A percentile compares a stretch with the other conserved stretches of the same genome.
Conservation (phyloP, 30 jellyfish, hydroid and myxozoan species). For the Aurelia sp. region DNA sequence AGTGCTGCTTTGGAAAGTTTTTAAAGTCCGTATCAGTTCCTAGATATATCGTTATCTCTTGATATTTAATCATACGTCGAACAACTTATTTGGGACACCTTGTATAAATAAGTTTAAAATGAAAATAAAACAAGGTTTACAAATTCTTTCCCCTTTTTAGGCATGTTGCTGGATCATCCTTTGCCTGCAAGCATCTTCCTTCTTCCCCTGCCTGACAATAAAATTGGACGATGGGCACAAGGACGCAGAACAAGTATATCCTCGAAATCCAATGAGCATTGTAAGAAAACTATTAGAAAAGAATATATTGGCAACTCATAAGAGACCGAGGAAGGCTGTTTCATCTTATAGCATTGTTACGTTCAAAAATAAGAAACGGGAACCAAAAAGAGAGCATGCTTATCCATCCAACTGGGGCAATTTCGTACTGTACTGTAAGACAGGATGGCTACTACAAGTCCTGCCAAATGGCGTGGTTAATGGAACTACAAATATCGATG, state of each 20-base stretch:
- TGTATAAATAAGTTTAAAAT: no score
- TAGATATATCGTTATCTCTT: no score
- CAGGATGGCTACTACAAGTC: slow-evolving; percentile 73
- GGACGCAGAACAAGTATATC: not conserved
- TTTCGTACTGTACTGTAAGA: slow-evolving; percentile 52
- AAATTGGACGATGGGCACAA: not conserved
- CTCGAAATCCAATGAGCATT: not conserved
- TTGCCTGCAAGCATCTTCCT: not conserved
- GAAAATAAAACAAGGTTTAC: no score
- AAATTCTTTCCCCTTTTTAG: not conserved
- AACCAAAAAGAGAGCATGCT: slow-evolving; percentile 4
- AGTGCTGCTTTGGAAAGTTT: no score
- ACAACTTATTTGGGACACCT: no score
- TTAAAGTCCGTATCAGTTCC: no score
- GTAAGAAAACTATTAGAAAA: slow-evolving; percentile 1
- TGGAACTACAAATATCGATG: slow-evolving; percentile 55
- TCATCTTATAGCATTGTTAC: slow-evolving; percentile 26
- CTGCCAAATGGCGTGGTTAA: slow-evolving; percentile 66
- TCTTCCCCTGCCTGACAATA: not conserved
- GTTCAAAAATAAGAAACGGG: slow-evolving; percentile 4
- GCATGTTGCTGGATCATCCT: not conserved
- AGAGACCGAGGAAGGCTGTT: slow-evolving; percentile 41
- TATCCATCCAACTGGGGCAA: slow-evolving; percentile 75
- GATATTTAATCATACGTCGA: no score
- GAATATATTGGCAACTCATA: slow-evolving; percentile 18